Evolutionary conservation across 2,113 vertebrate genomes (phyloP), one percentile per base, ranked within the genome.

Genomic region (Ovibos moschatus): DNA sequence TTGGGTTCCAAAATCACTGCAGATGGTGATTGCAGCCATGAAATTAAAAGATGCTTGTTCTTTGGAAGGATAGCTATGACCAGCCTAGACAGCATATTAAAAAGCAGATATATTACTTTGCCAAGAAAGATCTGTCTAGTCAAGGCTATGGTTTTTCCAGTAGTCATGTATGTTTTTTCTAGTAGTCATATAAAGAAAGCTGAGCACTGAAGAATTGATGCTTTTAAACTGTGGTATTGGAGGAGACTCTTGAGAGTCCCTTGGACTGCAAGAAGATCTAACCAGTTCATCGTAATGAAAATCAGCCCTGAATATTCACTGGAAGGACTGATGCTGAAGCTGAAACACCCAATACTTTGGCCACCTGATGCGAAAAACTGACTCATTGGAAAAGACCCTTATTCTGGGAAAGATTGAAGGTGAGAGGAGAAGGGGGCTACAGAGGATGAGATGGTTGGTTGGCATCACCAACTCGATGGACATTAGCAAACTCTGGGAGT

Each of bases 1-100:
- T 0, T 0, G 60, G 16, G 62, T 16, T 67, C 33, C 16, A 19
- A 2, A n/a, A 67, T 19, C 62, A n/a, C 33, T 67, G 62, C 62
- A n/a, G 62, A 67, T 67, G 16, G 62, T 67, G 62, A 67, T 4
- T 67, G 62, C 0, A 67, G 33, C 33, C 33, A 67, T 67, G 1
- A 67, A 2, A n/a, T 67, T 67, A 67, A 67, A n/a, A 67, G 62
- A 67, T 0, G 1, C 8, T n/a, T 67, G 8, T 2, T 67, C 62
- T 33, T 67, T 67, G 62, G 33, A 67, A n/a, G 33, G 19, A 67
- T 5, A 67, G 33, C 33, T 67, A 67, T n/a, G 62, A 67, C 33
- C 62, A 19, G 2, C 62, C 62, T n/a, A 67, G 33, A n/a, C 33
- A 67, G 33, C 64, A 36, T 67, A 36, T 67, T 67, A 67, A 67